These are phyloP conservation scores for Myotis pilosus DNA, from an alignment of 2,797 vertebrate genomes.

Conservation along the genomic window DNA sequence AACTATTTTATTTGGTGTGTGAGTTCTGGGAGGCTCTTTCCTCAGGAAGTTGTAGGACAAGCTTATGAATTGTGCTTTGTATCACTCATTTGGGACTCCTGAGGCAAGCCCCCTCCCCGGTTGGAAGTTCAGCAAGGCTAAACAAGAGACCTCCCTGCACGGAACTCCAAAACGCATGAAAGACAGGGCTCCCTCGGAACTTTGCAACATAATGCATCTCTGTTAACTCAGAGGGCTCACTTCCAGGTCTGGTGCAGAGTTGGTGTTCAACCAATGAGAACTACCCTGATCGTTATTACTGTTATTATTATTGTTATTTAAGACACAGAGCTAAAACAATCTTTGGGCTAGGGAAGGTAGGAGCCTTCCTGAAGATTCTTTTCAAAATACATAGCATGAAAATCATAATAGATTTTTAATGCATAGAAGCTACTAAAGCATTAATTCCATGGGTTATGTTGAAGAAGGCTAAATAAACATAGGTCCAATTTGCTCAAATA, in stretches of 20 bases:
- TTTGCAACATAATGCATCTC: conserved; percentile 27
- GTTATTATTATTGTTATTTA: not conserved
- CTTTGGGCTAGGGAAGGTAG: not conserved
- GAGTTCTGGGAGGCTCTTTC: conserved; percentile 58
- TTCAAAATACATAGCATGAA: not conserved
- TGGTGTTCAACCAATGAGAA: not conserved
- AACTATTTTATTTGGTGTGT: conserved; percentile 66
- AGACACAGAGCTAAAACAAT: not conserved
- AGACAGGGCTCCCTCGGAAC: not conserved
- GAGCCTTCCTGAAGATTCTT: not conserved
- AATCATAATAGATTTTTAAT: not conserved
- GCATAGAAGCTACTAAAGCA: not conserved
- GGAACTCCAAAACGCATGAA: conserved; percentile 9
- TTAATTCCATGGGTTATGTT: not conserved
- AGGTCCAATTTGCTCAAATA: not conserved
- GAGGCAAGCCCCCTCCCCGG: not conserved
- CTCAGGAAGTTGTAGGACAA: conserved; percentile 73
- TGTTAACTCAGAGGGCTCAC: conserved; percentile 3
- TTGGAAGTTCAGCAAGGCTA: conserved; percentile 23
- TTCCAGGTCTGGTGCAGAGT: not conserved
- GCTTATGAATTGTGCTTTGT: conserved; percentile 62
- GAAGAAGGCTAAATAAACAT: not conserved
- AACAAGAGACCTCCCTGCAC: conserved; percentile 40
- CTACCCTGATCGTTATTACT: not conserved
- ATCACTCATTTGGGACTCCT: conserved; percentile 46